phyloP scores from a whole-genome alignment of 2,888 invertebrate species.

The Penaeus monodon region DNA sequence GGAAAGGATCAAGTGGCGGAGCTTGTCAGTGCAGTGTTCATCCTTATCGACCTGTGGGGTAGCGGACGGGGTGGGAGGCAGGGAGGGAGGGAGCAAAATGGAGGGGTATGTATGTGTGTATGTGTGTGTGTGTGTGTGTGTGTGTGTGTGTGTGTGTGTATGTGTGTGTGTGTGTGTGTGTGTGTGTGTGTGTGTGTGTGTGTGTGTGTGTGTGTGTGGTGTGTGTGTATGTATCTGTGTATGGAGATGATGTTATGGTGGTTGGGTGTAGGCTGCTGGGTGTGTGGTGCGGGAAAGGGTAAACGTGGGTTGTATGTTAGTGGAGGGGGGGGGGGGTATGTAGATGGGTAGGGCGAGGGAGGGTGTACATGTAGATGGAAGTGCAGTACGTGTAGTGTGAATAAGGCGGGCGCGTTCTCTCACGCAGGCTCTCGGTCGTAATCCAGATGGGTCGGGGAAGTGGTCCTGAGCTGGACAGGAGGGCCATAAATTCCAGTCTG shows the following conservation, averaged over 20 bases:
- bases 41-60: too few relatives aligned
- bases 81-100: too few relatives aligned
- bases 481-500: conserved; percentile 36
- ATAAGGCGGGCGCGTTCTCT: too few relatives aligned
- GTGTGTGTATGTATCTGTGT: background rate
- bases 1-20: too few relatives aligned
- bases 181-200: background rate
- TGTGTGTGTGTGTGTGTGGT: background rate
- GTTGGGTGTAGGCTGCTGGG: background rate
- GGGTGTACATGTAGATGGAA: background rate
- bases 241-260: background rate
- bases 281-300: background rate
- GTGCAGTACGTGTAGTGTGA: too few relatives aligned
- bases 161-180: background rate
- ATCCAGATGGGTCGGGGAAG: conserved; percentile 18
- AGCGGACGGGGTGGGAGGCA: too few relatives aligned
- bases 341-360: background rate
- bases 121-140: conserved; percentile 21
- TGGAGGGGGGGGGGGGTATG: background rate
- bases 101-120: conserved; percentile 1
- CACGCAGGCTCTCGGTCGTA: background rate
- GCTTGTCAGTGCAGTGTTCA: too few relatives aligned
- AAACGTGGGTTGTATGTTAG: background rate
- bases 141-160: conserved; percentile 28
- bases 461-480: conserved; percentile 35